Percentiles rank a stretch among this genome's conserved stretches.
phyloP scores from a whole-genome alignment of 1,140 invertebrate genomes.

The Leguminivora glycinivorella region DNA sequence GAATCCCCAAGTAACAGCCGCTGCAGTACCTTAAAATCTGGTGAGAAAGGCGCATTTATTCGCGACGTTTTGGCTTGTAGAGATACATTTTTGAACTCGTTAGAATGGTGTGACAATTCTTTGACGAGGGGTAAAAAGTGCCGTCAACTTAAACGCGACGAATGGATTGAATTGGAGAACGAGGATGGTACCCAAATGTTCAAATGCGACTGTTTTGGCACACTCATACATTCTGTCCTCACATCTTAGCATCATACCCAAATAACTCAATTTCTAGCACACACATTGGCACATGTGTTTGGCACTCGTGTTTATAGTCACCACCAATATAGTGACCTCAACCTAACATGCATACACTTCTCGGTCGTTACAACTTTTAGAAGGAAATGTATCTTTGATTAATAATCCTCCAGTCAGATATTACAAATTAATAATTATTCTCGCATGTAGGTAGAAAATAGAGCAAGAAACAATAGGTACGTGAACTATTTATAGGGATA shows the following conservation, averaged over 20 bases:
- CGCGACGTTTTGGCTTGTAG: conserved; percentile 60
- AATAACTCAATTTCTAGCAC: conserved; percentile 18
- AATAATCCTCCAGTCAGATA: too few relatives aligned
- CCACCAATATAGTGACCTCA: neutral
- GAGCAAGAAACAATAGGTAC: too few relatives aligned
- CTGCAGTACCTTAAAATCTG: conserved; percentile 55
- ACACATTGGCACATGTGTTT: neutral
- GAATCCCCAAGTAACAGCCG: conserved; percentile 43
- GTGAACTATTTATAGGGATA: too few relatives aligned
- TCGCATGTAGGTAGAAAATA: too few relatives aligned
- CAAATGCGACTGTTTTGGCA: conserved; percentile 15
- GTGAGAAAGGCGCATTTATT: conserved; percentile 72
- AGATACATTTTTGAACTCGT: conserved; percentile 64
- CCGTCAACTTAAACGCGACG: conserved; percentile 59
- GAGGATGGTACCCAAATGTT: conserved; percentile 51
- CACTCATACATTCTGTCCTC: conserved; percentile 3
- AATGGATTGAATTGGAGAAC: conserved; percentile 61
- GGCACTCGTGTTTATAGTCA: neutral
- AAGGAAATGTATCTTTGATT: too few relatives aligned
- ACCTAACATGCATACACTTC: neutral
- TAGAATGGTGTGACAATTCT: conserved; percentile 73
- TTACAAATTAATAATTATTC: too few relatives aligned
- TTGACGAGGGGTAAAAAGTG: conserved; percentile 66
- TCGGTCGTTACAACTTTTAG: too few relatives aligned
- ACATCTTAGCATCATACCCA: too few relatives aligned